Percentiles rank a stretch among this genome's conserved stretches.
Evolutionary conservation across 2,888 invertebrate genomes (phyloP).

Genomic region (Agrilus mali): DNA sequence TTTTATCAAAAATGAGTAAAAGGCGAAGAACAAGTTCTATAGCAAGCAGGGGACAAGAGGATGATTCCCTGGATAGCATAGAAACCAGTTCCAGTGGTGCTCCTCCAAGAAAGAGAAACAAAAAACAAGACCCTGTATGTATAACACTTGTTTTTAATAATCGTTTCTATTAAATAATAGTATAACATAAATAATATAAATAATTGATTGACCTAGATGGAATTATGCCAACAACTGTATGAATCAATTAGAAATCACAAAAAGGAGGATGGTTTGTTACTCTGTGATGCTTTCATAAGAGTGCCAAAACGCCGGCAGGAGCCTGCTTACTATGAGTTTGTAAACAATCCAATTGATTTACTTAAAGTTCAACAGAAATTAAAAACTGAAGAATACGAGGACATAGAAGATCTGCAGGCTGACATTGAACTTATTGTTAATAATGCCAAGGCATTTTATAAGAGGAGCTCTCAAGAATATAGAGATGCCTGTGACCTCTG

Average conservation of each 20-base stretch:
- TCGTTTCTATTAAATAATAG: background rate
- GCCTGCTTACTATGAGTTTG: conserved; percentile 83
- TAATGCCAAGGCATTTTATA: conserved; percentile 94
- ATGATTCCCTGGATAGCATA: conserved; percentile 58
- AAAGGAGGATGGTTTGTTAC: conserved; percentile 78
- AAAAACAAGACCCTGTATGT: conserved; percentile 64
- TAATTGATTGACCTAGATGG: conserved; percentile 45
- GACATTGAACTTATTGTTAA: conserved; percentile 86
- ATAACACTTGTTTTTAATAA: conserved; percentile 6
- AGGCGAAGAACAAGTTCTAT: conserved; percentile 73
- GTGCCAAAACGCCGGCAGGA: conserved; percentile 90
- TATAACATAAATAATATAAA: background rate
- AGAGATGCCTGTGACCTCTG: conserved; percentile 81
- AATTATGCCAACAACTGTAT: conserved; percentile 83
- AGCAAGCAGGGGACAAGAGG: conserved; percentile 57
- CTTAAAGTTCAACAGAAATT: conserved; percentile 91
- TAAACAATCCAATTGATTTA: conserved; percentile 90
- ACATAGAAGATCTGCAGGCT: conserved; percentile 77
- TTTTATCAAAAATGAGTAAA: conserved; percentile 49
- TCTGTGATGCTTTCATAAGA: conserved; percentile 90
- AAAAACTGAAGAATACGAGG: conserved; percentile 93
- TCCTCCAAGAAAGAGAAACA: conserved; percentile 47
- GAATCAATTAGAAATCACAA: conserved; percentile 83
- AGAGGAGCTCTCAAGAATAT: conserved; percentile 71
- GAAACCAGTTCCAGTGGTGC: conserved; percentile 40